Evolutionary conservation across 2,113 vertebrate genomes (phyloP).

Genomic region (Plestiodon gilberti): DNA sequence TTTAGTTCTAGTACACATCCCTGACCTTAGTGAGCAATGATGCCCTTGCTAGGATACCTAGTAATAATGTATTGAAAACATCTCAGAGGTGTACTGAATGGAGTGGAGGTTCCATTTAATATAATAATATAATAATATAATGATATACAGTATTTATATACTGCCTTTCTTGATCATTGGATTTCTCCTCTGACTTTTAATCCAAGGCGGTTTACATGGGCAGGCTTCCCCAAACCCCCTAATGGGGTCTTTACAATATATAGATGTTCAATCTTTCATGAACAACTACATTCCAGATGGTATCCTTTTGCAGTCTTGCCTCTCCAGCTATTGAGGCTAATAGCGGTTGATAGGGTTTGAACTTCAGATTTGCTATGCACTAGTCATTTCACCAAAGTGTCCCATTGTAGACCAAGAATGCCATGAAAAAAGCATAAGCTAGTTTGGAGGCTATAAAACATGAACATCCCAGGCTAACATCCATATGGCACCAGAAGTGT

Average conservation of each 20-base stretch:
- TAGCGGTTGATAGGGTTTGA: neutral
- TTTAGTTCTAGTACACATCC: neutral
- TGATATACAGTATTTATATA: too few species aligned
- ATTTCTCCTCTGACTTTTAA: too few species aligned
- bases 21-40: neutral
- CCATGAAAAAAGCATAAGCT: neutral
- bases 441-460: neutral
- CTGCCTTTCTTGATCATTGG: too few species aligned
- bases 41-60: neutral
- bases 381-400: neutral
- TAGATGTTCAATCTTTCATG: too few species aligned
- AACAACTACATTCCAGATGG: too few species aligned
- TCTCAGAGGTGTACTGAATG: neutral
- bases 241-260: too few species aligned
- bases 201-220: too few species aligned
- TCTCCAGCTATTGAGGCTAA: too few species aligned
- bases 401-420: neutral
- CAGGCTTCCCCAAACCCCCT: too few species aligned
- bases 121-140: too few species aligned
- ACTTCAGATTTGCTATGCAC: neutral
- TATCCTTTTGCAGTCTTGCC: too few species aligned
- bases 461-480: neutral
- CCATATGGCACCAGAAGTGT: neutral
- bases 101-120: neutral
- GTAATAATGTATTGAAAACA: neutral